Evolutionary conservation across 2,797 vertebrate genomes (phyloP).

Genomic region (Pangasius macronema): DNA sequence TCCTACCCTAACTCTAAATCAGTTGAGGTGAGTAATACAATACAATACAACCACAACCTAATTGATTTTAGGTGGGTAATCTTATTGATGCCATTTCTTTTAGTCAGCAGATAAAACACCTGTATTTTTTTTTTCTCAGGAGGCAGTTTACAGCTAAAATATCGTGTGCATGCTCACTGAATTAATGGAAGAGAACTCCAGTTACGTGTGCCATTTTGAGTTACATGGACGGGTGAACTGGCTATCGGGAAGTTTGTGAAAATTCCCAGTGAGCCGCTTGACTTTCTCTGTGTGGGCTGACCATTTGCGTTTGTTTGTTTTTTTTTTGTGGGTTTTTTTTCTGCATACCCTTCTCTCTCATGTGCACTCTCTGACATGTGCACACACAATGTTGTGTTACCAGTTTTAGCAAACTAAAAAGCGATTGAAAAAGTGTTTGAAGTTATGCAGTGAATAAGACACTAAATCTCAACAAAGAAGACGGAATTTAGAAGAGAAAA

Average conservation of each 20-base stretch:
- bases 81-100: neutral
- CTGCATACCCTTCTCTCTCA: neutral
- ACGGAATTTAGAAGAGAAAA: neutral
- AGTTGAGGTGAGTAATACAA: neutral
- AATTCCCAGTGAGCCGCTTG: neutral
- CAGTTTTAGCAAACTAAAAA: neutral
- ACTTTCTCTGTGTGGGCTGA: neutral
- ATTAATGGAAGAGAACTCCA: neutral
- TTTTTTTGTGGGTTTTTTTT: neutral
- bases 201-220: neutral
- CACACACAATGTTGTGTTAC: neutral
- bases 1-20: slow-evolving; percentile 8
- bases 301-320: no score
- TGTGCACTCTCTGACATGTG: neutral
- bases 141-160: neutral
- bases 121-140: neutral
- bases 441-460: neutral
- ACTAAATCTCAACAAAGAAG: neutral
- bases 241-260: neutral
- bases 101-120: neutral
- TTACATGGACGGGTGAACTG: neutral
- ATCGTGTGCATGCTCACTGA: neutral
- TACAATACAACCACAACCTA: neutral
- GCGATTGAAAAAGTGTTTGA: neutral
- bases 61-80: neutral